Conservation (phyloP, 2,113 vertebrate species). For the Saguinus midas region DNA sequence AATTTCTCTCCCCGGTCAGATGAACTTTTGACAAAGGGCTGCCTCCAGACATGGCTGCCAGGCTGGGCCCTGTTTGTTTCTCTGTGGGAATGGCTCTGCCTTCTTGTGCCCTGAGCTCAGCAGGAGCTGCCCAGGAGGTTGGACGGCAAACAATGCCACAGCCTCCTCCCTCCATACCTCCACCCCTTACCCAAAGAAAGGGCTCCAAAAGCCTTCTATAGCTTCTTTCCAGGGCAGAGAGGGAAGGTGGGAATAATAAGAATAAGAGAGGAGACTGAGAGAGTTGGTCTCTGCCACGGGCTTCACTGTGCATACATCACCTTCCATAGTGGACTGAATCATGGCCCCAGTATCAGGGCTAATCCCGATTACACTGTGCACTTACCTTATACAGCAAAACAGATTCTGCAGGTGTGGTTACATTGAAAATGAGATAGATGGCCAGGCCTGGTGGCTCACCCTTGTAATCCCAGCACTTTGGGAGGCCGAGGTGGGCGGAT, state of each 20-base stretch:
- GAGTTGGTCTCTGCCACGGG: background rate
- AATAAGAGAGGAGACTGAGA: background rate
- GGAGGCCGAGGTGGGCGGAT: too few species aligned
- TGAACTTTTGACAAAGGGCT: background rate
- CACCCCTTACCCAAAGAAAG: background rate
- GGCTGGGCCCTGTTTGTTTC: background rate
- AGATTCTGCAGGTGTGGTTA: background rate
- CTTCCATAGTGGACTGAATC: background rate
- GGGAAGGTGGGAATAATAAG: background rate
- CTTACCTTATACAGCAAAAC: background rate
- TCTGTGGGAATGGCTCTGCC: background rate
- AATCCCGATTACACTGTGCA: background rate
- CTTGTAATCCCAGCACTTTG: too few species aligned
- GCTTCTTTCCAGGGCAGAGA: background rate
- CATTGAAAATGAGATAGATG: background rate
- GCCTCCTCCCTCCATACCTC: background rate
- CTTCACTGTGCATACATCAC: background rate
- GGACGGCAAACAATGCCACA: background rate
- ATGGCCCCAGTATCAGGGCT: background rate
- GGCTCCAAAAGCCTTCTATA: background rate
- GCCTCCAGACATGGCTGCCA: background rate
- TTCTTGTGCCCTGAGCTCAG: background rate
- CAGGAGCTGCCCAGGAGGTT: background rate
- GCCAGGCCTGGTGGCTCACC: too few species aligned
- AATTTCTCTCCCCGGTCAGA: background rate